Evolutionary conservation across 1,140 invertebrate species (phyloP), one percentile per base, ranked within the genome.

Genomic region (Andricus grossulariae): DNA sequence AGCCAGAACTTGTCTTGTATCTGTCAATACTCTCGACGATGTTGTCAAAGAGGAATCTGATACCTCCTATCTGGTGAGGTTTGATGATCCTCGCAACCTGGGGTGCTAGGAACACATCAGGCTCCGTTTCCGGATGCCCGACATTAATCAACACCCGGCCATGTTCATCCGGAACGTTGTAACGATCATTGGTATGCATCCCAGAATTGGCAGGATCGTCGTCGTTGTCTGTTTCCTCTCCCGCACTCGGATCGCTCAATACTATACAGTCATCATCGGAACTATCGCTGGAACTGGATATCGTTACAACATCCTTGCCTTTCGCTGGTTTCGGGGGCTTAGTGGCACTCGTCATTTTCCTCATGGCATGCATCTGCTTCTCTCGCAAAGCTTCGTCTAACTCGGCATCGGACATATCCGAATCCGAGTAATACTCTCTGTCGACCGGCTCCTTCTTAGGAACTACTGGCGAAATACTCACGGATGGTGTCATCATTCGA

Each of bases 31-130:
- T 98, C 90, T 99, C 98, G 77, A 99, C 96, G 39, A 99, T 95
- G 88, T 99, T 99, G 89, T 99, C 98, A 91, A 97, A 99, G 19
- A 99, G 90, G 91, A 99, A 99, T 70, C 98, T 93, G 51, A 99
- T 96, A 2, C 98, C 98, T 73, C 98, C 98, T 90, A 99, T 98
- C 94, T 98, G 93, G 94, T 99, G 98, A 7, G 98, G 97, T 92
- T 99, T 99, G 50, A 99, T 97, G 72, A 97, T 94, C 83, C 95
- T 93, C 0, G 97, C 96, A 71, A 99, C 96, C 89, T 99, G 98
- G 3, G 97, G 96, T 8, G 98, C 96, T 50, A 99, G 92, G 90
- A 96, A 99, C 60, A 99, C 96, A 88, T 99, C 98, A 21, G 96
- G 95, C 86, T 99, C 99, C 73, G 95, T 95, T 57, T 96, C 94